Evolutionary conservation across 2,888 invertebrate species (phyloP), one percentile per base, ranked within the genome.

Genomic region (Agrypnus murinus): DNA sequence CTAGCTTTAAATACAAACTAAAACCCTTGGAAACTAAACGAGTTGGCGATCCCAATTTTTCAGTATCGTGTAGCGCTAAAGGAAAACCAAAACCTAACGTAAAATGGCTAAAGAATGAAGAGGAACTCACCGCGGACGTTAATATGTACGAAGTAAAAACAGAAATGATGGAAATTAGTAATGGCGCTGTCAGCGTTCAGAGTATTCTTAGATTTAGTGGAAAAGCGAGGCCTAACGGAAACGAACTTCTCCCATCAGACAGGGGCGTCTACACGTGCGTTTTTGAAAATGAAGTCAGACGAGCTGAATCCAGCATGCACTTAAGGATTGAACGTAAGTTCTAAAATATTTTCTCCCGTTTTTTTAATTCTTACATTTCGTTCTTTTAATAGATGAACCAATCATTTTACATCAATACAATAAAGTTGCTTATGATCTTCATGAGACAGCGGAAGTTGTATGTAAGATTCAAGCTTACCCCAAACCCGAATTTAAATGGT

Each of bases 401-500:
- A 95, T 97, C 77, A 91, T 94, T 31, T 88, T 96, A 38, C 93
- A 94, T 82, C 93, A 93, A 80, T 93, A 95, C 84, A 93, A 92
- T 80, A 95, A 95, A 86, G 96, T 96, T 0, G 97, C 97, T 0
- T 95, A 92, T 81, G 95, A 96, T 82, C 85, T 93, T 5, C 89
- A 91, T 70, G 96, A 96, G 85, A 92, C 92, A 0, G 96, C 96
- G 0, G 93, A 95, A 84, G 93, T 97, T 19, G 90, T 93, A 0
- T 97, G 97, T 84, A 91, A 93, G 81, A 95, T 97, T 10, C 95
- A 95, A 82, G 95, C 97, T 0, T 97, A 95, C 85, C 97, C 97
- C 0, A 93, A 95, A 80, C 96, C 97, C 0, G 95, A 95, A 82
- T 96, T 97, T 85, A 95, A 96, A 80, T 97, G 97, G 97, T 94